A percentile compares a stretch with the other conserved stretches of the same genome.
Conservation (phyloP, 2,797 vertebrate genomes). For the Darevskia mixta region DNA sequence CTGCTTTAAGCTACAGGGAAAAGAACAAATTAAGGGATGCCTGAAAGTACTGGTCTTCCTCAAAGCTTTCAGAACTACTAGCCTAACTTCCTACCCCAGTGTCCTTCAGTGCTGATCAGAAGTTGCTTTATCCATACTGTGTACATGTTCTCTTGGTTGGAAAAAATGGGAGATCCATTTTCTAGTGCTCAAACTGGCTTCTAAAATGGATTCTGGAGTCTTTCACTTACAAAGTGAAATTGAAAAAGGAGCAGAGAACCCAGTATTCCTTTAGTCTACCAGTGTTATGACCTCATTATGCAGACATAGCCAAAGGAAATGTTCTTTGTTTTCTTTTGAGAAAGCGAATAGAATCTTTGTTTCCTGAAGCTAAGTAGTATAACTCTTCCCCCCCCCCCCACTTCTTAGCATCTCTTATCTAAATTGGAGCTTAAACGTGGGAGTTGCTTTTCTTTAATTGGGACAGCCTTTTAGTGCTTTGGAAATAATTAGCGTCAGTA, state of each 20-base stretch:
- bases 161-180: not conserved
- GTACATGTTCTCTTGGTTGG: not conserved
- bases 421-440: conserved; percentile 43
- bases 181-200: not conserved
- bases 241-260: not conserved
- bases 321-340: not conserved
- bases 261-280: not conserved
- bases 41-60: conserved; percentile 42
- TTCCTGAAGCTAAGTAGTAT: not conserved
- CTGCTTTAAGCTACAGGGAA: conserved; percentile 57
- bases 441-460: conserved; percentile 51
- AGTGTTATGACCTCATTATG: not conserved
- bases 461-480: conserved; percentile 44
- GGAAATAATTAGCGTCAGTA: conserved; percentile 34
- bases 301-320: not conserved
- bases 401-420: conserved; percentile 1
- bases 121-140: not conserved
- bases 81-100: not conserved
- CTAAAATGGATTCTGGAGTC: not conserved
- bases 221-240: not conserved
- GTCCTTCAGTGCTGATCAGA: not conserved
- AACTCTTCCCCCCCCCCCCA: not conserved
- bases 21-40: conserved; percentile 43
- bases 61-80: not conserved
- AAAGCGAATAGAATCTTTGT: not conserved